phyloP scores from a whole-genome alignment of 2,888 invertebrate species.

The Aplocera efformata region DNA sequence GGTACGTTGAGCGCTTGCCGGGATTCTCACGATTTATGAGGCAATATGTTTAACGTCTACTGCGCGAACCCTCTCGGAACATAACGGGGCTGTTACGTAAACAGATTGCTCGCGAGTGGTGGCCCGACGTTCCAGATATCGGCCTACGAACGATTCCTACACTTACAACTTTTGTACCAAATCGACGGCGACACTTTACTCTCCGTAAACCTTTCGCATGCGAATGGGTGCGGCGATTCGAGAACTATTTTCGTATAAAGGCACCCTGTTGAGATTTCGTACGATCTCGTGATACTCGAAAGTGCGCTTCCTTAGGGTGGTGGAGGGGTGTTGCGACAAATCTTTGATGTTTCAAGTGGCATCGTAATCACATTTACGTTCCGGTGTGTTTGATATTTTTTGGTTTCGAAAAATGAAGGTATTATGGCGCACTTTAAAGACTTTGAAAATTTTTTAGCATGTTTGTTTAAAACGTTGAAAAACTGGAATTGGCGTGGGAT shows the following conservation, averaged over 20 bases:
- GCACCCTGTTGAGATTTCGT: slow-evolving; percentile 26
- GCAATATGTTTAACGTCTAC: slow-evolving; percentile 81
- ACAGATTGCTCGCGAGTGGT: slow-evolving; percentile 76
- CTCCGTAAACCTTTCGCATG: slow-evolving; percentile 44
- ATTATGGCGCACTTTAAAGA: too few relatives aligned
- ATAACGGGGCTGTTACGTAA: slow-evolving; percentile 80
- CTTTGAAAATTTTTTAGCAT: too few relatives aligned
- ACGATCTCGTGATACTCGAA: slow-evolving; percentile 3
- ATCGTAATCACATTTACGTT: too few relatives aligned
- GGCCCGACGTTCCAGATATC: slow-evolving; percentile 61
- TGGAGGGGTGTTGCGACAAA: background rate
- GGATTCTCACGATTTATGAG: slow-evolving; percentile 79
- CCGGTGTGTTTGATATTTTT: too few relatives aligned
- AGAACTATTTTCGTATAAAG: slow-evolving; percentile 35
- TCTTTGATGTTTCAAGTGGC: too few relatives aligned
- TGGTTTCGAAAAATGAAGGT: too few relatives aligned
- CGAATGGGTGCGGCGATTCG: slow-evolving; percentile 37
- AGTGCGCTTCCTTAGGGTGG: slow-evolving; percentile 5
- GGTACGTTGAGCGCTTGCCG: slow-evolving; percentile 66
- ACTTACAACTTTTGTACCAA: slow-evolving; percentile 59
- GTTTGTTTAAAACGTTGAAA: too few relatives aligned
- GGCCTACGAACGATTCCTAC: slow-evolving; percentile 61
- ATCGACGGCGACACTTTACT: slow-evolving; percentile 47
- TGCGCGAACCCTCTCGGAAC: slow-evolving; percentile 75
- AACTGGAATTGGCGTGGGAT: too few relatives aligned